Evolutionary conservation across 2,888 invertebrate genomes (phyloP), one percentile per base, ranked within the genome.

Genomic region (Gibbula magus): DNA sequence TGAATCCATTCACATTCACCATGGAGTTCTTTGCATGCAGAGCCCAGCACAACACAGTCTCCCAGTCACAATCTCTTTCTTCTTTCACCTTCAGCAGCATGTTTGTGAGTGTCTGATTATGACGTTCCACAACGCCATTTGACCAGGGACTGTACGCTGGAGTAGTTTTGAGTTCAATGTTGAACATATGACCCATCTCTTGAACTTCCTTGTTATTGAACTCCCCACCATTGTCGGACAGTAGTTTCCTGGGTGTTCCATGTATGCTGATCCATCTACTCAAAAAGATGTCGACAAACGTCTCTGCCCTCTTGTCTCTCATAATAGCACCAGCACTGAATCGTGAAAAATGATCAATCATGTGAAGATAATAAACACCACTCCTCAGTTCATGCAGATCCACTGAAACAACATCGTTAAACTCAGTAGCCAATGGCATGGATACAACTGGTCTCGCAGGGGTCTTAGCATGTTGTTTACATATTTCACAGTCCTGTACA

Each of bases 71-170:
- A n/a, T 53, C 56, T 39, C 61, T 73, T 25, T 80, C 75, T 45
- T 52, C 66, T 45, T 67, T 54, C 66, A 82, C 56, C 35, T 77
- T 82, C 18, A 56, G 66, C 16, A 79, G 22, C 16, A 82, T 80
- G 39, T 82, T 74, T 29, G 81, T 75, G 8, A 81, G 54, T n/a
- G 66, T 81, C 53, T 78, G 78, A 32, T 81, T 81, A 73, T 80
- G 82, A n/a, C 74, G 32, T 45, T 79, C 77, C 13, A 79, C 20
- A 25, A 76, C 13, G 22, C 77, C 77, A 77, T 81, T 73, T 51
- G 56, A 74, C 82, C 82, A 82, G 13, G 82, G 82, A 39, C 80
- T 82, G 18, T 53, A 80, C 0, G 78, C 80, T 54, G 81, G 75
- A 20, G 80, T 80, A 10, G 78, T 78, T 77, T 78, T 77, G 3